Conservation (phyloP, 2,797 vertebrate genomes). For the Gymnocypris eckloni region DNA sequence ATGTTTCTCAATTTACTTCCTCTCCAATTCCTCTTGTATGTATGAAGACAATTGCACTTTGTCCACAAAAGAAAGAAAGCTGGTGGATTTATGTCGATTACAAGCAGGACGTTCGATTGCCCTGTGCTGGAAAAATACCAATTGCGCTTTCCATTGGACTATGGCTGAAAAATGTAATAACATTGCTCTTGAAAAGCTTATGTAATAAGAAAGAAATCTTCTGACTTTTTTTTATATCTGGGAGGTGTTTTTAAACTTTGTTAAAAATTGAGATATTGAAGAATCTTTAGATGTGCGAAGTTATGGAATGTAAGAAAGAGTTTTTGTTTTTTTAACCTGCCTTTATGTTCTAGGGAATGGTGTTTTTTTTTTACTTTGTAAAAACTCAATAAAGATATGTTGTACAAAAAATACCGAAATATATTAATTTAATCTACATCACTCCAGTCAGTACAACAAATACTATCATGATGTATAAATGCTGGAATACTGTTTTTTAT, state of each 20-base stretch:
- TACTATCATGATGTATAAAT: neutral
- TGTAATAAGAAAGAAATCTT: neutral
- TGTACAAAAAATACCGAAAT: neutral
- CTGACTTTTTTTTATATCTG: too few species aligned
- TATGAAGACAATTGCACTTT: neutral
- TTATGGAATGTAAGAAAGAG: neutral
- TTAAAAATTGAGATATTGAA: neutral
- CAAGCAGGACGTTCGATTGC: neutral
- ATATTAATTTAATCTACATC: neutral
- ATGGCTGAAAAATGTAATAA: neutral
- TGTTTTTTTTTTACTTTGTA: neutral
- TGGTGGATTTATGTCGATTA: neutral
- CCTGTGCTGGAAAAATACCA: neutral
- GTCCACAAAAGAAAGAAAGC: neutral
- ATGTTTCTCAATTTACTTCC: neutral
- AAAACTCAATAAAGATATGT: neutral
- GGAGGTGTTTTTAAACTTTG: too few species aligned
- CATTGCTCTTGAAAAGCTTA: neutral
- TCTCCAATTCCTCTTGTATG: neutral
- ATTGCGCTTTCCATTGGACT: neutral
- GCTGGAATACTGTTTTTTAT: neutral
- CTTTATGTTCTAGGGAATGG: neutral
- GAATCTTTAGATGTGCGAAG: neutral
- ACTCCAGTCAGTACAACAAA: neutral
- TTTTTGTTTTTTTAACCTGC: neutral